These are phyloP conservation scores for Manis pentadactyla DNA, from an alignment of 2,797 vertebrate genomes.

Conservation along the genomic window DNA sequence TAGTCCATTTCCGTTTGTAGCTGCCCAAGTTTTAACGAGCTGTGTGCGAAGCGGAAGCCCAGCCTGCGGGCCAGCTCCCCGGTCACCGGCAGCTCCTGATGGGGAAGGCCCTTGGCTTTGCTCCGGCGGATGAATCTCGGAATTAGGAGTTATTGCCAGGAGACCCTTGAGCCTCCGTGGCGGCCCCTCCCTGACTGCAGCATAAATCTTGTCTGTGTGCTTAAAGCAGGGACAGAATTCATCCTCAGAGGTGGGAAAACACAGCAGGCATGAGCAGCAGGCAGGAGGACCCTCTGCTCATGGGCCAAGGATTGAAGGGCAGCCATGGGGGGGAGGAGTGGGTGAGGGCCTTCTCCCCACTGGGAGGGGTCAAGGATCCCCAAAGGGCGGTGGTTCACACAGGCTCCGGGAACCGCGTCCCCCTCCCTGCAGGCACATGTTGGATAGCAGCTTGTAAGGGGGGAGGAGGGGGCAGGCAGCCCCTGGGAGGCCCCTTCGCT, in stretches of 20 bases:
- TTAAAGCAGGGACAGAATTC: conserved; percentile 73
- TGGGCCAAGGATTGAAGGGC: neutral
- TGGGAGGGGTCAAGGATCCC: neutral
- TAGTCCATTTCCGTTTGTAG: conserved; percentile 77
- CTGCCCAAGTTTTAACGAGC: conserved; percentile 79
- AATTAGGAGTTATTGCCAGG: conserved; percentile 84
- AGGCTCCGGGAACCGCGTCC: accelerated
- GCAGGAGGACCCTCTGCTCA: neutral
- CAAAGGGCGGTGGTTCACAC: neutral
- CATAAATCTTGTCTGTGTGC: conserved; percentile 80
- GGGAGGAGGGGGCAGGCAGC: neutral
- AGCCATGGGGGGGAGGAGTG: accelerated
- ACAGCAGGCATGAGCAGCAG: neutral
- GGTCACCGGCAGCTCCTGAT: conserved; percentile 63
- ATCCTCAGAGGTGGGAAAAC: conserved; percentile 59
- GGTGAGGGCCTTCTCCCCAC: neutral
- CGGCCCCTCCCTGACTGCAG: conserved; percentile 72
- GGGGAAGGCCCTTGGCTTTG: conserved; percentile 81
- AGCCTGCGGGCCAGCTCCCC: conserved; percentile 60
- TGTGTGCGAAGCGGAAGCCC: conserved; percentile 64
- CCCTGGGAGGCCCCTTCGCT: neutral
- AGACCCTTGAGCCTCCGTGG: conserved; percentile 77
- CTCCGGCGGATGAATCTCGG: conserved; percentile 81
- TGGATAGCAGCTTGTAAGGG: neutral
- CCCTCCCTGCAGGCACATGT: neutral